Evolutionary conservation across 2,113 vertebrate genomes (phyloP), one percentile per base, ranked within the genome.

Genomic region (Hippocampus mohnikei): DNA sequence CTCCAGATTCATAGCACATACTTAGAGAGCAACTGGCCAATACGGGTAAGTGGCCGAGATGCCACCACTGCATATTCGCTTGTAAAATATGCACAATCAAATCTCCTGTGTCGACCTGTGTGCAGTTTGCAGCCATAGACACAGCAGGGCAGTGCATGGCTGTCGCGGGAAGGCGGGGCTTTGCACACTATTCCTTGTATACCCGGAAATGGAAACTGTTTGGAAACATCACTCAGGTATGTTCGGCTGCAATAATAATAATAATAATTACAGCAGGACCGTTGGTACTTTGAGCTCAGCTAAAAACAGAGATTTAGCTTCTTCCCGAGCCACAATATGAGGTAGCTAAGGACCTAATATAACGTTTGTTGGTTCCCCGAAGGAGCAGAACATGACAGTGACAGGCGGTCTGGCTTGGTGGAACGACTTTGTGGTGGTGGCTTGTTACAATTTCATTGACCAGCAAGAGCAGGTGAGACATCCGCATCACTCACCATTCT

Each of bases 171-270:
- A 95, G 94, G 79, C 95, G 94, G 87, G 97, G 97, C 73, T 96
- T 99, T 94, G 97, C 96, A 91, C 96, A 98, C 91, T 99, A 98
- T 87, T 98, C 96, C 69, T 92, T 98, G 84, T 93, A 94, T 79
- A 97, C 94, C 82, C 95, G 98, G 88, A 99, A 98, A 91, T 99
- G 97, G 97, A 99, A 98, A 78, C 90, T 99, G 70, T 99, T 99
- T 89, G 97, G 97, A 78, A 99, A 98, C 75, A 94, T 98, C 86
- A 98, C 96, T 79, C 97, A 99, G 95, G 97, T 98, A 87, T 1
- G 53, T 56, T 23, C 15, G 5, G 6, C 25, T 7, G 13, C 5
- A 58, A 25, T n/a, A n/a, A n/a, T 4, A 46, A 15, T 46, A 25
- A 56, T 27, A 58, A 27, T 25, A 27, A 13, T 15, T 15, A 25